A percentile compares a stretch with the other conserved stretches of the same genome.
These are phyloP conservation scores for Nephrotoma flavescens DNA, from an alignment of 2,888 invertebrate genomes.

Conservation along the genomic window DNA sequence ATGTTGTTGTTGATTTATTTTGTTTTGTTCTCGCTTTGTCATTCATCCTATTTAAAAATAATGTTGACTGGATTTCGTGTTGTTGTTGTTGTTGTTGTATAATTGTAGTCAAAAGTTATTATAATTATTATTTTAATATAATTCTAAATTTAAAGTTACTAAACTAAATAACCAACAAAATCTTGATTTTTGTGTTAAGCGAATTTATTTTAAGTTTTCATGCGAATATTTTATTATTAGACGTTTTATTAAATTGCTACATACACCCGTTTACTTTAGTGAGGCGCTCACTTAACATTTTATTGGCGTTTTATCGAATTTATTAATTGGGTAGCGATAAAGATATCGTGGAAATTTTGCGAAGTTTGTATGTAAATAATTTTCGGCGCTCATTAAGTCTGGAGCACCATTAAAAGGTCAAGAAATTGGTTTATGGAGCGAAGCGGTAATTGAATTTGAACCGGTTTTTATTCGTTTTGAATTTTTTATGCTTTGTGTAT, in stretches of 20 bases:
- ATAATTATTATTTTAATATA: background rate
- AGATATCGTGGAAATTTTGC: too few species aligned
- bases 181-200: background rate
- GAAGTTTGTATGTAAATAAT: background rate
- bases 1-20: background rate
- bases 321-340: background rate
- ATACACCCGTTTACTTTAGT: too few species aligned
- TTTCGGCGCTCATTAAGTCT: background rate
- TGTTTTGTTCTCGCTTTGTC: background rate
- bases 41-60: background rate
- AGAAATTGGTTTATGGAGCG: background rate
- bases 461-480: background rate
- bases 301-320: background rate
- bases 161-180: background rate
- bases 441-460: background rate
- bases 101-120: background rate
- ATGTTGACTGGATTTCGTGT: background rate
- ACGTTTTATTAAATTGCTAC: background rate
- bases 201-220: background rate
- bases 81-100: background rate
- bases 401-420: background rate
- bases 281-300: background rate
- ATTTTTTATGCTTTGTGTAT: background rate
- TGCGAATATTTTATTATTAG: background rate
- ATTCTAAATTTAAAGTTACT: background rate